Evolutionary conservation across 2,113 vertebrate species (phyloP).

Genomic region (Alces alces): DNA sequence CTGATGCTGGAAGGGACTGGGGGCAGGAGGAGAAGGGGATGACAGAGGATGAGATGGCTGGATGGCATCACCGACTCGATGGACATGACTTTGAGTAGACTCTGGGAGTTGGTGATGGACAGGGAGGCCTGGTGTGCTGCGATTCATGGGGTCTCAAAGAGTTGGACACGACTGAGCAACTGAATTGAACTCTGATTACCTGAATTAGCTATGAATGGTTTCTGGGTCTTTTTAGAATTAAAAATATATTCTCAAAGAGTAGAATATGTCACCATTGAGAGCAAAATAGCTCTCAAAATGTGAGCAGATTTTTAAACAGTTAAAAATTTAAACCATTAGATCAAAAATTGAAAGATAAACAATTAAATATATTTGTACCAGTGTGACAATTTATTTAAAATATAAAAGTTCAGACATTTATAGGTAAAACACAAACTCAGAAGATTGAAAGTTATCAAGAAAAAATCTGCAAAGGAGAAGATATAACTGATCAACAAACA

Average conservation of each 20-base stretch:
- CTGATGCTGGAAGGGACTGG: too few relatives aligned
- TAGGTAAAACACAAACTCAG: not conserved
- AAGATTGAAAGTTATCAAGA: not conserved
- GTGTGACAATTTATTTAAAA: not conserved
- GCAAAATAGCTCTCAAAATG: not conserved
- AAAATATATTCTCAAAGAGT: not conserved
- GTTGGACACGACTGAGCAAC: too few relatives aligned
- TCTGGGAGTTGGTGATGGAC: too few relatives aligned
- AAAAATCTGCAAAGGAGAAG: not conserved
- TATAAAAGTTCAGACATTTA: not conserved
- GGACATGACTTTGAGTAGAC: too few relatives aligned
- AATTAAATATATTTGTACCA: not conserved
- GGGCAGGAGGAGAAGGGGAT: too few relatives aligned
- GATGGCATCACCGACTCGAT: too few relatives aligned
- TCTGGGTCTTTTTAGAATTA: not conserved
- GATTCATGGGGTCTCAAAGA: too few relatives aligned
- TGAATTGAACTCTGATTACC: not conserved
- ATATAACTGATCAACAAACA: not conserved
- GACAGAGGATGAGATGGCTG: too few relatives aligned
- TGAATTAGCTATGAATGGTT: not conserved
- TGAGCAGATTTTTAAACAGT: not conserved
- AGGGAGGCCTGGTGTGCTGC: too few relatives aligned
- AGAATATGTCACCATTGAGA: not conserved
- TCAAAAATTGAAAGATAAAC: not conserved
- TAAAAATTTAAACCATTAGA: not conserved